phyloP scores from a whole-genome alignment of 2,113 vertebrate species.

The Siniperca chuatsi region DNA sequence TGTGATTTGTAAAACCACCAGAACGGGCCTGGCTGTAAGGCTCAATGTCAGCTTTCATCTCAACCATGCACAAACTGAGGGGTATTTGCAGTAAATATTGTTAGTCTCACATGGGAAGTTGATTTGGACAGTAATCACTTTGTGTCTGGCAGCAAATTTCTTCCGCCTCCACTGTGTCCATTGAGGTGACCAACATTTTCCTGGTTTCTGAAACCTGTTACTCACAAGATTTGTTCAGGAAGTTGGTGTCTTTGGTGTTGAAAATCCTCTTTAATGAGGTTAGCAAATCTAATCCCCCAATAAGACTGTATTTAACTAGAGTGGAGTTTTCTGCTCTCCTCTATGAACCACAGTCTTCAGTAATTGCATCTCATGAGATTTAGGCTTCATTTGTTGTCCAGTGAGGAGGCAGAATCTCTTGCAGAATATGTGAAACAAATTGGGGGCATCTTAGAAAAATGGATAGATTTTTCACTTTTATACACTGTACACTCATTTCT shows the following conservation, averaged over 20 bases:
- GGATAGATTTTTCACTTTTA: constrained; percentile 32
- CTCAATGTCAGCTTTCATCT: background rate
- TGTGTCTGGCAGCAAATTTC: background rate
- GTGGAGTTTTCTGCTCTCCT: constrained; percentile 48
- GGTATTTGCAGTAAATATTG: background rate
- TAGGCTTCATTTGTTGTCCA: constrained; percentile 70
- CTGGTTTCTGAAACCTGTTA: constrained; percentile 5
- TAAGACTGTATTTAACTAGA: constrained; percentile 48
- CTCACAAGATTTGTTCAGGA: constrained; percentile 1
- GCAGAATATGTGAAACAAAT: constrained; percentile 57
- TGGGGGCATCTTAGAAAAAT: constrained; percentile 29
- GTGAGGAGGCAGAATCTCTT: constrained; percentile 52
- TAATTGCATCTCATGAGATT: constrained; percentile 77
- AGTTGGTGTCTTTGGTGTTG: constrained; percentile 3
- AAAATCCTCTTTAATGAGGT: constrained; percentile 58
- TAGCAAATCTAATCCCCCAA: constrained; percentile 50
- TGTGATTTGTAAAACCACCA: background rate
- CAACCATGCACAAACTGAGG: background rate
- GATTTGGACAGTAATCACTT: background rate
- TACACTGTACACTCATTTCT: constrained; percentile 19
- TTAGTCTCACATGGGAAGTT: background rate
- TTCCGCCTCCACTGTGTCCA: background rate
- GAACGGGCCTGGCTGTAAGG: background rate
- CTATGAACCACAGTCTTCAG: constrained; percentile 44
- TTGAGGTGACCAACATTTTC: background rate